Evolutionary conservation across 2,888 invertebrate genomes (phyloP), one percentile per base, ranked within the genome.

Genomic region (Rotaria sp.): DNA sequence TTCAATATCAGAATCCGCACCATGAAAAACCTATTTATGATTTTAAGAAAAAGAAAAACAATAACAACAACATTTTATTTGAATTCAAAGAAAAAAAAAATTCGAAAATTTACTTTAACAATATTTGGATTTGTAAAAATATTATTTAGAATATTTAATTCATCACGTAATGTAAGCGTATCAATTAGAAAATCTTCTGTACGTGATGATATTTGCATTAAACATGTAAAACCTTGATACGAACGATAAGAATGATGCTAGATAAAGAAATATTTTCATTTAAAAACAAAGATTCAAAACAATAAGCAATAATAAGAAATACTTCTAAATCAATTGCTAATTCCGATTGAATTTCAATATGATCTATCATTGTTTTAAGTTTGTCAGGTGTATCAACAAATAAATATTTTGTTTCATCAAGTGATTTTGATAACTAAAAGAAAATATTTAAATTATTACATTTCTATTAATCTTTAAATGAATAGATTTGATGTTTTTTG

Each of bases 181-280:
- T 99, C 99, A 26, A 99, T 93, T 2, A 99, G 92, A 90, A 95
- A 99, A 92, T 99, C 98, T 4, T 92, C 92, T 30, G 93, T 92
- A 85, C 93, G 90, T 0, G 97, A 92, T 0, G 97, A 96, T 88
- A 99, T 95, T 92, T 99, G 98, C 91, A 99, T 94, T 18, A 99
- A 92, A 90, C 98, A 99, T 0, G 97, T 96, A 86, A 98, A 94
- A 0, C 99, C 99, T 92, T 95, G 94, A 90, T 95, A 99, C 0
- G 95, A 94, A 87, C 97, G 93, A 90, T 96, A 96, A 0, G 95
- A 94, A 91, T 99, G 97, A 91, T 97, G 96, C 92, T 94, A 30
- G 18, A 35, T 15, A 35, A 21, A 15, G 1, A 15, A 35, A 67
- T 8, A 26, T 24, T 8, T 55, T 26, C 8, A 26, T 26, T 21